Base-by-base conservation (phyloP, 2,888 invertebrate genomes). In the Parnassius glacialis region DNA sequence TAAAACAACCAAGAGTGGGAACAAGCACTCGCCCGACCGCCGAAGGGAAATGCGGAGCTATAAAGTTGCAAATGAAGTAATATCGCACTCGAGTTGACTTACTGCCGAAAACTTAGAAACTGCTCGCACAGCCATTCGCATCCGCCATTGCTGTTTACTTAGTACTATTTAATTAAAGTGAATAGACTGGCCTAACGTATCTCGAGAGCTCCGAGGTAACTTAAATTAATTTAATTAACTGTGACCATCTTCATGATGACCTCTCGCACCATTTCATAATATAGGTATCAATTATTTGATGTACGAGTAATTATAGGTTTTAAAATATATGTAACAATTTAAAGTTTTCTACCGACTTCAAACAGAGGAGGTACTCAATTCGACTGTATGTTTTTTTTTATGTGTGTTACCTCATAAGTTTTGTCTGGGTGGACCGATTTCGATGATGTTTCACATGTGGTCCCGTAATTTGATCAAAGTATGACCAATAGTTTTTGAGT, bases 1-100 rank as follows among this genome's bases (percentile, higher is more conserved):
- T 84, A 85, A 84, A 79, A 81, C 74, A 79, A 73, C 72, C 70
- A 71, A 72, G 70, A 67, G 67, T 52, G 61, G 68, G 64, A 48
- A 16, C 9, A n/a, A 45, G 45, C 13, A 13, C 48, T 69, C 76
- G 75, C 73, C 64, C 77, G 75, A 74, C 76, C 74, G 76, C 77
- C 73, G 74, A 76, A 78, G 78, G 81, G 81, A 83, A 84, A 80
- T 76, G 75, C 76, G 77, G 71, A 70, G 69, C 76, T 80, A 84
- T 87, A 89, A 89, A 88, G 83, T 88, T 89, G 88, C 86, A 89
- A 90, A 88, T 89, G 85, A 89, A 85, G 87, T 82, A 88, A 85
- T 88, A 85, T 80, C 77, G 78, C 70, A 68, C 76, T 74, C 75
- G 72, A 74, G 70, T 75, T 83, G 83, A 83, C 84, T 84, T 81